Percentiles rank a stretch among this genome's conserved stretches.
phyloP scores from a whole-genome alignment of 2,888 invertebrate species.

The Pseudococcus viburni region DNA sequence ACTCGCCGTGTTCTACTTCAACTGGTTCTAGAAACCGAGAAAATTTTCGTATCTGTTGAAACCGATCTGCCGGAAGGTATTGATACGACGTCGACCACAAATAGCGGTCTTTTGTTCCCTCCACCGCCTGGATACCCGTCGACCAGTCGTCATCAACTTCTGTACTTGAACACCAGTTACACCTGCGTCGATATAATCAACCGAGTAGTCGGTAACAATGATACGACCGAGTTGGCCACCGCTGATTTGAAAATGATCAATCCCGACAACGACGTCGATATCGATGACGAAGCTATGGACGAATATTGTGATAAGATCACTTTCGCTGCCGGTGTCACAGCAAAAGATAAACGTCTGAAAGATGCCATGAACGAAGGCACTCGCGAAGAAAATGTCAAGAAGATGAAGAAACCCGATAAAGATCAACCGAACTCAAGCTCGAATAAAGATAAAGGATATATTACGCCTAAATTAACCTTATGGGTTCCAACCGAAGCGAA shows the following conservation, averaged over 20 bases:
- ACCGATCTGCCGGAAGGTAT: constrained; percentile 66
- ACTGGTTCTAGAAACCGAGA: constrained; percentile 88
- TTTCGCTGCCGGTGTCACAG: constrained; percentile 86
- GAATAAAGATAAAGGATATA: constrained; percentile 45
- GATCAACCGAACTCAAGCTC: constrained; percentile 13
- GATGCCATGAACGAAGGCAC: constrained; percentile 73
- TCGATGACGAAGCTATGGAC: constrained; percentile 52
- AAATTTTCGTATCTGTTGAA: constrained; percentile 76
- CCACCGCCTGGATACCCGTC: constrained; percentile 77
- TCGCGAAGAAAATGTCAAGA: constrained; percentile 57
- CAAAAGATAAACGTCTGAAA: constrained; percentile 90
- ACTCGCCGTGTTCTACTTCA: constrained; percentile 89
- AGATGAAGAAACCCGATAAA: constrained; percentile 61
- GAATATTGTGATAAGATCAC: constrained; percentile 63
- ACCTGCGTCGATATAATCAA: constrained; percentile 77
- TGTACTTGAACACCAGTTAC: constrained; percentile 83
- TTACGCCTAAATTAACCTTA: constrained; percentile 42
- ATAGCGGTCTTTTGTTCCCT: constrained; percentile 51
- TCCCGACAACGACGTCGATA: constrained; percentile 44
- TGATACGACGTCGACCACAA: constrained; percentile 44
- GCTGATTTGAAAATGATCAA: constrained; percentile 53
- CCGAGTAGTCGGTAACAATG: constrained; percentile 64
- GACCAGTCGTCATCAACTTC: constrained; percentile 73
- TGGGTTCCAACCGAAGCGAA: constrained; percentile 62
- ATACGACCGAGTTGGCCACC: constrained; percentile 36